phyloP scores from a whole-genome alignment of 1,140 invertebrate species.

The Probaryconus sp. region DNA sequence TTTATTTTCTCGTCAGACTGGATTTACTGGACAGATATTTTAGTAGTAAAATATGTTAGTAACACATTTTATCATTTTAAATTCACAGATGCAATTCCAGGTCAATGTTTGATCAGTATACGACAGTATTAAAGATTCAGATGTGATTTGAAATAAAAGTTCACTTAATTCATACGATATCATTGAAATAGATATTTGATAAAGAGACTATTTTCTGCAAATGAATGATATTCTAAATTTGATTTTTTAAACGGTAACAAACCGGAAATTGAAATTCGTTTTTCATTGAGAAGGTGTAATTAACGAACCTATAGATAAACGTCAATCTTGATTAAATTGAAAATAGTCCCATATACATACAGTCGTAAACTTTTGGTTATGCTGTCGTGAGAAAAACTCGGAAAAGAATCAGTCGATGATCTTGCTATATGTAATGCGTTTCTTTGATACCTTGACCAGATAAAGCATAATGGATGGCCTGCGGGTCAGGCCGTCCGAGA shows the following conservation, averaged over 20 bases:
- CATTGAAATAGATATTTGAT: no score
- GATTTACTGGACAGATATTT: no score
- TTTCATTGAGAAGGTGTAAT: constrained; percentile 22
- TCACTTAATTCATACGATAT: no score
- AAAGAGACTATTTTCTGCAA: constrained; percentile 27
- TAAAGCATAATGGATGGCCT: constrained; percentile 76
- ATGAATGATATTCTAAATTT: constrained; percentile 30
- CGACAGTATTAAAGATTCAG: no score
- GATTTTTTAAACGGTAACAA: constrained; percentile 6
- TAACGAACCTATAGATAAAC: constrained; percentile 17
- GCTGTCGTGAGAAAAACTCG: constrained; percentile 10
- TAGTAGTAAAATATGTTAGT: no score
- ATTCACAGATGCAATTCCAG: no score
- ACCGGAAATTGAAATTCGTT: constrained; percentile 49
- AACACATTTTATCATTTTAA: no score
- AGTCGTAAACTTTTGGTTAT: constrained; percentile 5
- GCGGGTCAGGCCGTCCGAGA: constrained; percentile 63
- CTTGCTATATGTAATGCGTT: constrained; percentile 75
- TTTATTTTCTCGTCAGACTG: no score
- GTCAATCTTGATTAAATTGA: constrained; percentile 14
- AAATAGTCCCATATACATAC: constrained; percentile 15
- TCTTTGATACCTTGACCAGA: constrained; percentile 73
- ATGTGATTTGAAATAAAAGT: no score
- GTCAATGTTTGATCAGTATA: no score
- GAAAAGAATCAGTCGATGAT: constrained; percentile 63